These are phyloP conservation scores for Alosa alosa DNA, from an alignment of 2,113 vertebrate genomes.

Conservation along the genomic window DNA sequence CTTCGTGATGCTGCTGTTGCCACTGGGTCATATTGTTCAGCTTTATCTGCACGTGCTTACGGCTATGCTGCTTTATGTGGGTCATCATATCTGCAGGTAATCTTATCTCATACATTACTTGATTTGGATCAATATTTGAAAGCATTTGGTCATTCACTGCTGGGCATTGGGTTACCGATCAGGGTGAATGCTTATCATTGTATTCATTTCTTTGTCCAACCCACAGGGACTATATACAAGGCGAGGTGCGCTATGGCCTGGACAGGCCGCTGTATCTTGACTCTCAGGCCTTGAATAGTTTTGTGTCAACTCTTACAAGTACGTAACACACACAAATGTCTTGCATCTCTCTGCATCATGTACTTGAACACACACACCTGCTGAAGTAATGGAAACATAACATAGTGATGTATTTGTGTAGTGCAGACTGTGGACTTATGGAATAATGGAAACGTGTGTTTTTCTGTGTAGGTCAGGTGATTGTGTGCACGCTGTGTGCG, in stretches of 20 bases:
- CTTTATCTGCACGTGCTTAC: constrained; percentile 81
- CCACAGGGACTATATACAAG: constrained; percentile 74
- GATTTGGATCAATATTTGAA: background rate
- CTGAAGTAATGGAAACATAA: background rate
- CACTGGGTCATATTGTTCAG: constrained; percentile 76
- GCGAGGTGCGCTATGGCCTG: constrained; percentile 67
- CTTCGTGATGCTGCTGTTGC: constrained; percentile 72
- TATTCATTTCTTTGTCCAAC: constrained; percentile 14
- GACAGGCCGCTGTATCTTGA: constrained; percentile 68
- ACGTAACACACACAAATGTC: constrained; percentile 44
- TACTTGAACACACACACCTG: background rate
- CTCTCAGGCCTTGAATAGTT: constrained; percentile 66
- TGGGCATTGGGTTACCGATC: background rate
- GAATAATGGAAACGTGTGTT: background rate
- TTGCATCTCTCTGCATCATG: background rate
- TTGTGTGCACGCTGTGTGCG: constrained; percentile 75
- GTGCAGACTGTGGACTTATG: background rate
- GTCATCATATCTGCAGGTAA: constrained; percentile 80
- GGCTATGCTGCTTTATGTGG: constrained; percentile 72
- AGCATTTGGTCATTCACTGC: background rate
- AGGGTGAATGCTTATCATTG: background rate
- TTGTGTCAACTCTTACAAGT: constrained; percentile 76
- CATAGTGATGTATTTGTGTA: background rate
- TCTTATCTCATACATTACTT: constrained; percentile 23
- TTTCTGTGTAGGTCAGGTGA: constrained; percentile 72